These are phyloP conservation scores for Aphrocallistes beatrix DNA, from an alignment of 37 sponge, comb jelly and placozoan species.

Conservation along the genomic window DNA sequence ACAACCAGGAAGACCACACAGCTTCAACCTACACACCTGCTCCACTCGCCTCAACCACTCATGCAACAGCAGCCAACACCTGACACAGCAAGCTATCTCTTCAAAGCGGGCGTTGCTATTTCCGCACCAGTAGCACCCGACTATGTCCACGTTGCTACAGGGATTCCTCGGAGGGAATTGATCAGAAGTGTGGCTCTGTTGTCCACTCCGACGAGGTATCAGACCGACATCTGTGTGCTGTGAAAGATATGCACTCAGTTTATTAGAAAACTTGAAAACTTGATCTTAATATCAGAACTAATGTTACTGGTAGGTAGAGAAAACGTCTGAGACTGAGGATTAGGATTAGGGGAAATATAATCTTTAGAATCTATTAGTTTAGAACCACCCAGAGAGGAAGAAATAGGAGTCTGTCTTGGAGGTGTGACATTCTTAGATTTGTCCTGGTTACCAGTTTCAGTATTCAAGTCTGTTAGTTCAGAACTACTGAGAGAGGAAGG, in stretches of 20 bases:
- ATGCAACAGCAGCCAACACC: neutral
- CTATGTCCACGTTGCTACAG: neutral
- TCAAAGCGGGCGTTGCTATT: neutral
- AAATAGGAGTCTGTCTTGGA: no score
- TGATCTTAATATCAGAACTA: no score
- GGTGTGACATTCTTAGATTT: no score
- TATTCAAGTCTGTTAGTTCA: no score
- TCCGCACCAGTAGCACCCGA: neutral
- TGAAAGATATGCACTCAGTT: neutral
- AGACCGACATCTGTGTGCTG: neutral
- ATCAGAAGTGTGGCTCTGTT: no score
- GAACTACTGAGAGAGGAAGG: no score
- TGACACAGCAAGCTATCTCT: neutral
- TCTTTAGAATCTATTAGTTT: no score
- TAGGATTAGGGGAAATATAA: no score
- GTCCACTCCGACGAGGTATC: neutral
- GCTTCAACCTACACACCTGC: neutral
- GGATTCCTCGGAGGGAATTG: neutral
- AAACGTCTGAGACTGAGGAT: no score
- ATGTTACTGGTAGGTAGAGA: no score
- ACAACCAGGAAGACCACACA: neutral
- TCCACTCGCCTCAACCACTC: neutral
- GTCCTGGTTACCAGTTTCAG: no score
- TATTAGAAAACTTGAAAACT: neutral
- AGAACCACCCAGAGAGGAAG: no score